These are phyloP conservation scores for Lasiurus cinereus DNA, from an alignment of 2,113 vertebrate species.

Conservation along the genomic window DNA sequence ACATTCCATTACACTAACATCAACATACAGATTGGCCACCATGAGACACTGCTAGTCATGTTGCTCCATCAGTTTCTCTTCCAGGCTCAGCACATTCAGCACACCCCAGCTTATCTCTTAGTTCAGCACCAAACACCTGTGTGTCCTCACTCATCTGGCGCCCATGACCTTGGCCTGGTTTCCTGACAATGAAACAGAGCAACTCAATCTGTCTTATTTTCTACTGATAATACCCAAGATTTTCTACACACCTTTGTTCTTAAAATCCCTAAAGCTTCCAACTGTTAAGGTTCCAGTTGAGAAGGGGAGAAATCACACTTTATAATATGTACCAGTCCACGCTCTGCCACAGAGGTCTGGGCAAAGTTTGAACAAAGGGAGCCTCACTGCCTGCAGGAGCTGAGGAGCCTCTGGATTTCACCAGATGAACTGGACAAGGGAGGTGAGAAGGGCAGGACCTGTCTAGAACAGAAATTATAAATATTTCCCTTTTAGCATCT, in stretches of 20 bases:
- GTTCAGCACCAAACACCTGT: background rate
- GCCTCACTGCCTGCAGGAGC: background rate
- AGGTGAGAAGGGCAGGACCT: background rate
- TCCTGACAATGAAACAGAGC: background rate
- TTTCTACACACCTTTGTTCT: background rate
- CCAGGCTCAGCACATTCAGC: background rate
- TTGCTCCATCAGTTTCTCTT: background rate
- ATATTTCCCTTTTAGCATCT: background rate
- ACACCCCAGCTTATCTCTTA: accelerated
- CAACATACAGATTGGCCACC: accelerated
- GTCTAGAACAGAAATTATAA: background rate
- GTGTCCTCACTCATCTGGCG: accelerated
- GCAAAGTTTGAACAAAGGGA: background rate
- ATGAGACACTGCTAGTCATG: accelerated
- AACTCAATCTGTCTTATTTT: background rate
- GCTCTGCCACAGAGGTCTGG: accelerated
- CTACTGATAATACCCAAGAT: accelerated
- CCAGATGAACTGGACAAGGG: no score
- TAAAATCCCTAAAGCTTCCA: background rate
- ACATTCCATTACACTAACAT: background rate
- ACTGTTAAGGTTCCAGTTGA: accelerated
- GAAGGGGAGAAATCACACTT: background rate
- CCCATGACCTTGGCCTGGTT: background rate
- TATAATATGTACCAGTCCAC: accelerated
- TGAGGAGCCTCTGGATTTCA: background rate